A percentile compares a stretch with the other conserved stretches of the same genome.
These are phyloP conservation scores for Dysidea cf. avara DNA, from an alignment of 37 sponge, comb jelly and placozoan genomes.

Conservation along the genomic window DNA sequence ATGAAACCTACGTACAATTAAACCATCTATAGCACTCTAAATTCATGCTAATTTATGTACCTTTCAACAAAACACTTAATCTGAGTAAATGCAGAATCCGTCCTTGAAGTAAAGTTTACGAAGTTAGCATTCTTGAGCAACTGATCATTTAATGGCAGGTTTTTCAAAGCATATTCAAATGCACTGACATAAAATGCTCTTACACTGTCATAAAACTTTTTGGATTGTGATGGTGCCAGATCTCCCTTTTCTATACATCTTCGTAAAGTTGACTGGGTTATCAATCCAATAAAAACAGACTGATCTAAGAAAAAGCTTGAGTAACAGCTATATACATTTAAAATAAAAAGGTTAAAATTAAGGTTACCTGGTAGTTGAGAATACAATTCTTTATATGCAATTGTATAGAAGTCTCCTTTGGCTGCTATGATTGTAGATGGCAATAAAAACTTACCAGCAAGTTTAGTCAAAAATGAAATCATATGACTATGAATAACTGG, in stretches of 20 bases:
- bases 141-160: no score
- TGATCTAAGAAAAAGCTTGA: conserved; percentile 15
- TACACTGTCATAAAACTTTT: conserved; percentile 18
- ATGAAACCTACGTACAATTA: no score
- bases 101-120: background rate
- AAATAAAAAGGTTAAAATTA: background rate
- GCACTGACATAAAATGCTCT: conserved; percentile 15
- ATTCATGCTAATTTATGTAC: no score
- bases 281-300: conserved; percentile 20
- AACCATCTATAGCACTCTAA: no score
- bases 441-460: conserved; percentile 33
- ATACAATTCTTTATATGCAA: background rate
- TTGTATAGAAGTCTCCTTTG: no score
- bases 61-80: conserved; percentile 6
- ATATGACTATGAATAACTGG: no score
- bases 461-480: no score
- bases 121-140: background rate
- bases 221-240: no score
- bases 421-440: conserved; percentile 16
- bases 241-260: conserved; percentile 2
- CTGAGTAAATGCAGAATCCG: conserved; percentile 4
- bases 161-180: no score
- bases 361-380: conserved; percentile 26
- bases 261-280: background rate
- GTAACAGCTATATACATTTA: no score